Conservation (phyloP, 2,113 vertebrate genomes). For the Todiramphus chloris region DNA sequence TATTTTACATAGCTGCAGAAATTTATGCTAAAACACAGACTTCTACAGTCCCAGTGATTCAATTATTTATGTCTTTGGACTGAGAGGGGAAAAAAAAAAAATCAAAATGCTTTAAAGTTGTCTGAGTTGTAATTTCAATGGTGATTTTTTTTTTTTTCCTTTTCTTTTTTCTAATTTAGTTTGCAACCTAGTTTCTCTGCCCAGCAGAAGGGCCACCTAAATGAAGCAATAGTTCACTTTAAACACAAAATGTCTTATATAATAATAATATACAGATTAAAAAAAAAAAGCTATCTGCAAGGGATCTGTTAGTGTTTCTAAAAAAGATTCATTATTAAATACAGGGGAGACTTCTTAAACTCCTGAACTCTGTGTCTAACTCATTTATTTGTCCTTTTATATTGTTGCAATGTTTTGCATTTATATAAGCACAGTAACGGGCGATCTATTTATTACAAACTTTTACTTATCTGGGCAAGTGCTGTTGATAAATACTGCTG, state of each 20-base stretch:
- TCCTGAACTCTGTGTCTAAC: conserved; percentile 23
- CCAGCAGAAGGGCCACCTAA: conserved; percentile 38
- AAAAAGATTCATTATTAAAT: conserved; percentile 69
- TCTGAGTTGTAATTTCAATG: conserved; percentile 30
- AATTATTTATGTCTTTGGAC: conserved; percentile 14
- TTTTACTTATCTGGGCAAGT: conserved; percentile 44
- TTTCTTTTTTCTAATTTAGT: conserved; percentile 22
- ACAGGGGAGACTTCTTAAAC: conserved; percentile 61
- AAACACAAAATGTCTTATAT: conserved; percentile 48
- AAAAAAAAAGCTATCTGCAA: conserved; percentile 24
- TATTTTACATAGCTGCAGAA: neutral
- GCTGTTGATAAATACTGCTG: conserved; percentile 57
- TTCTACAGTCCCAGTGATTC: neutral
- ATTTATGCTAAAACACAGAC: neutral
- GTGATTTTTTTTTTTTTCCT: neutral
- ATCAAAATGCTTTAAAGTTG: conserved; percentile 39
- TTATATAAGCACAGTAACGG: conserved; percentile 18
- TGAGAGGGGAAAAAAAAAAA: neutral
- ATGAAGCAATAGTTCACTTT: conserved; percentile 64
- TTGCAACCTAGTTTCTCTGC: conserved; percentile 39
- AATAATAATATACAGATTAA: neutral
- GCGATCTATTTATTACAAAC: conserved; percentile 51
- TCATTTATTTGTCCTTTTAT: conserved; percentile 46
- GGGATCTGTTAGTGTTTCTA: conserved; percentile 61
- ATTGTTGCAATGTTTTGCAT: conserved; percentile 35